phyloP scores from a whole-genome alignment of 2,797 vertebrate species.

The Leucoraja ocellata region DNA sequence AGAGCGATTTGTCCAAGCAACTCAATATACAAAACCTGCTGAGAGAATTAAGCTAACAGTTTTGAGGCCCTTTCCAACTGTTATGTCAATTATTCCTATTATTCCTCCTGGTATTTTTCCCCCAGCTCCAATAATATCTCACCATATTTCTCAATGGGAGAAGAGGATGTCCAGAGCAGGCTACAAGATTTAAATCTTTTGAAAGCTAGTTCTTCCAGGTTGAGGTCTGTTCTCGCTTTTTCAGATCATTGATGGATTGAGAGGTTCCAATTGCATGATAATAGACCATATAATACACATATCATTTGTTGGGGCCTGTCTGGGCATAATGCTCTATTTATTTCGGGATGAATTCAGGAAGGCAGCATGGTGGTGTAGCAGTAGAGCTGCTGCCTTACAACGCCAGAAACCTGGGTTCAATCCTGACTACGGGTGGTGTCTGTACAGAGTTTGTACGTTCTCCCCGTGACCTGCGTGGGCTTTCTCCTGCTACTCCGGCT shows the following conservation, averaged over 20 bases:
- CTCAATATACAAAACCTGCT: background rate
- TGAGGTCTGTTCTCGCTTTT: background rate
- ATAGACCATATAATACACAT: background rate
- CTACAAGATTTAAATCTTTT: background rate
- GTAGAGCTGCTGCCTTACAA: no score
- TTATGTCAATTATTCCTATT: background rate
- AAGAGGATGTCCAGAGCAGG: background rate
- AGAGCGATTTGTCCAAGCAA: background rate
- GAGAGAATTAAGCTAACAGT: background rate
- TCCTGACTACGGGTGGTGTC: no score
- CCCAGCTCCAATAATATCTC: background rate
- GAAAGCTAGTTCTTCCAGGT: background rate
- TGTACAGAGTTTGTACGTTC: no score
- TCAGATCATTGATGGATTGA: background rate
- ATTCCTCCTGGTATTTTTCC: background rate
- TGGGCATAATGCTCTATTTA: background rate
- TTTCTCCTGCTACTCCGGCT: no score
- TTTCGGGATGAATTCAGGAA: background rate
- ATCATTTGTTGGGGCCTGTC: background rate
- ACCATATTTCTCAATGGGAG: background rate
- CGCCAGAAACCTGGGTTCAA: no score
- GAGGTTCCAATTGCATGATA: background rate
- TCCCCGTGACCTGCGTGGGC: no score
- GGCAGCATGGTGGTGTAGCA: background rate
- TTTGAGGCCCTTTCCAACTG: background rate